Evolutionary conservation across 2,888 invertebrate genomes (phyloP).

Genomic region (Ophion obscuratus): DNA sequence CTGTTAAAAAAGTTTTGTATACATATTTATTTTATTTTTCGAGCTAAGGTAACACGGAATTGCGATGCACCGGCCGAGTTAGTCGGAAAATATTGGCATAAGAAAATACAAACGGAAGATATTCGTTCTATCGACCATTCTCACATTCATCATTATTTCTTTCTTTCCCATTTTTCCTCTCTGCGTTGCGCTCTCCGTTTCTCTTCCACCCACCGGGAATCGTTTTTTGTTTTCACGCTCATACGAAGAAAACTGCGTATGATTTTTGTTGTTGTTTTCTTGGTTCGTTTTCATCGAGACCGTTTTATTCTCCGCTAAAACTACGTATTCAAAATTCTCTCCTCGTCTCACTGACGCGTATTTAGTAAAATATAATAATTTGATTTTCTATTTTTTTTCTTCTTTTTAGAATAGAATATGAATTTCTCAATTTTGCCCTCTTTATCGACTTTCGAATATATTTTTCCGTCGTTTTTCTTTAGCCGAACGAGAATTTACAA

Average conservation of each 20-base stretch:
- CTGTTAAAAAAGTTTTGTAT: constrained; percentile 20
- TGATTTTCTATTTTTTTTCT: constrained; percentile 62
- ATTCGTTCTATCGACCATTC: constrained; percentile 54
- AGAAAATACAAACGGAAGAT: constrained; percentile 77
- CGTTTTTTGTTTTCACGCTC: constrained; percentile 32
- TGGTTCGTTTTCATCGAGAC: constrained; percentile 38
- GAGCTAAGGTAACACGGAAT: constrained; percentile 46
- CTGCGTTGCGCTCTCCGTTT: not conserved
- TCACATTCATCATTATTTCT: constrained; percentile 30
- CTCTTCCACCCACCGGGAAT: constrained; percentile 11
- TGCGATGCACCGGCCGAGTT: constrained; percentile 55
- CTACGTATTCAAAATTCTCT: constrained; percentile 64
- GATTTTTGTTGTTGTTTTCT: constrained; percentile 16
- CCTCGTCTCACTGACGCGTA: constrained; percentile 52
- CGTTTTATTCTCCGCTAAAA: constrained; percentile 45
- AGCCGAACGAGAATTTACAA: constrained; percentile 54
- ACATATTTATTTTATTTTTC: constrained; percentile 11
- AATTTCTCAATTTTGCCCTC: constrained; percentile 42
- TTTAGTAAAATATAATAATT: constrained; percentile 79
- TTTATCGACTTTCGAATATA: constrained; percentile 3
- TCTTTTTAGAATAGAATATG: constrained; percentile 69
- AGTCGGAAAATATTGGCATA: constrained; percentile 74
- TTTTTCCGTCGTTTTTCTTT: constrained; percentile 39
- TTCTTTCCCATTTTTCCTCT: constrained; percentile 1
- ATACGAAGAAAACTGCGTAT: constrained; percentile 63